These are phyloP conservation scores for Phataginus tricuspis DNA, from an alignment of 2,797 vertebrate genomes.

Conservation along the genomic window DNA sequence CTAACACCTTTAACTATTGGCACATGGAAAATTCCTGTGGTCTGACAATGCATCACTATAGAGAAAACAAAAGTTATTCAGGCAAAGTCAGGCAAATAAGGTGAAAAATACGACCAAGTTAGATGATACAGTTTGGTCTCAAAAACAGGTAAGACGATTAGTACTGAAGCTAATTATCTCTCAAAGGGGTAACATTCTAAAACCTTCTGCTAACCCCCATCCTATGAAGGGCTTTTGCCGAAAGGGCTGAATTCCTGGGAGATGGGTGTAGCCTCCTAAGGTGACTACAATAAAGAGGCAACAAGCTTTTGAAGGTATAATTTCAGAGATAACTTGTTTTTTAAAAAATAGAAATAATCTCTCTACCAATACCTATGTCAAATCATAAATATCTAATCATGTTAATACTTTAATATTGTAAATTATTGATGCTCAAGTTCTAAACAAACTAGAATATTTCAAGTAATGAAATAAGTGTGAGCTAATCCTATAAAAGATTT, in stretches of 20 bases:
- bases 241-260: slow-evolving; percentile 4
- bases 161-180: background rate
- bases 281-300: background rate
- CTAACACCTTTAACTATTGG: background rate
- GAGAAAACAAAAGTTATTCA: slow-evolving; percentile 20
- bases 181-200: background rate
- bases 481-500: slow-evolving; percentile 8
- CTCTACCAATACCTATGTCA: background rate
- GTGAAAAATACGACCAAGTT: background rate
- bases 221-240: background rate
- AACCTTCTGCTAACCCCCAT: background rate
- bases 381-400: background rate
- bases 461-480: slow-evolving; percentile 38
- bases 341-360: background rate
- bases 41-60: background rate
- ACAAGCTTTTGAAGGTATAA: background rate
- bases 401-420: background rate
- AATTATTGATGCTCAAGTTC: slow-evolving; percentile 27
- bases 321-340: background rate
- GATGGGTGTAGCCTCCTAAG: background rate
- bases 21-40: background rate
- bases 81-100: background rate
- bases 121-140: background rate
- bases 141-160: background rate
- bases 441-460: slow-evolving; percentile 49